phyloP scores from a whole-genome alignment of 2,797 vertebrate genomes.

The Acanthis flammea region DNA sequence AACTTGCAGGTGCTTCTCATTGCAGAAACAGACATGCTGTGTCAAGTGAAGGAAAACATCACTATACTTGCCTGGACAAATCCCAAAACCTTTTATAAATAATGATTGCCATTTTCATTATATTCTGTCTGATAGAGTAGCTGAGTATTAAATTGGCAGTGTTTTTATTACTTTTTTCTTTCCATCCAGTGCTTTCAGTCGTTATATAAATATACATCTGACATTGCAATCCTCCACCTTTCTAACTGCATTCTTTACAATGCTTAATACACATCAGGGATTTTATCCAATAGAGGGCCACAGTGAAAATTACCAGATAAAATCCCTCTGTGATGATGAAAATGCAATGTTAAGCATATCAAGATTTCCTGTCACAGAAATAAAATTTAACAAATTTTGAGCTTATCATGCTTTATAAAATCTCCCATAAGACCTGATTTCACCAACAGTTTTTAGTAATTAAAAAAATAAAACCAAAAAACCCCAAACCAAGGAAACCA shows the following conservation, averaged over 20 bases:
- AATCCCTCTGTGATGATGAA: not conserved
- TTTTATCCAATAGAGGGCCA: not conserved
- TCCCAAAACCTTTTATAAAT: not conserved
- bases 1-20: not conserved
- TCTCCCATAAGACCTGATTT: not conserved
- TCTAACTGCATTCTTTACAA: not conserved
- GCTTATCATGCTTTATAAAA: not conserved
- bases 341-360: not conserved
- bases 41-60: not conserved
- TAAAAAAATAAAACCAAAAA: not conserved
- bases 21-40: not conserved
- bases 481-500: accelerated
- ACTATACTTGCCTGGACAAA: not conserved
- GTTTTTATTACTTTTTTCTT: not conserved
- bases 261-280: not conserved
- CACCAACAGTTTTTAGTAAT: not conserved
- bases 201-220: not conserved
- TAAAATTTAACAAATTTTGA: not conserved
- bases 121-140: not conserved
- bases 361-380: not conserved
- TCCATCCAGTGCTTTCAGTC: not conserved
- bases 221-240: not conserved
- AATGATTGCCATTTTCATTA: not conserved
- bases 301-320: not conserved
- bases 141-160: not conserved